phyloP scores from a whole-genome alignment of 1,140 invertebrate genomes.

The Saccostrea glomerata region DNA sequence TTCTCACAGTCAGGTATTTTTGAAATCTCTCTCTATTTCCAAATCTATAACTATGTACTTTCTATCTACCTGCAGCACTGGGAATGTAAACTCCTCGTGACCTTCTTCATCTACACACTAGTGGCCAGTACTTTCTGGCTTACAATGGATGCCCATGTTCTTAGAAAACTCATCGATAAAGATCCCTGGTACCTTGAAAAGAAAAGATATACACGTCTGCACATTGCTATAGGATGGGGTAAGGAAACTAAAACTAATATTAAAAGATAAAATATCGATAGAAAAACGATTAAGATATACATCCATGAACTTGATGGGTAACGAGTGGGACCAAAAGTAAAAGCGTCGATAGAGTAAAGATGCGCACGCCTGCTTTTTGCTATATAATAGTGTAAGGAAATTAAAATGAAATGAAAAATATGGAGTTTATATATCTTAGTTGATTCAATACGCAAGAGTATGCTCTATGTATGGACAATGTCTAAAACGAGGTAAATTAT shows the following conservation, averaged over 20 bases:
- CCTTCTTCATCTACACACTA: not conserved
- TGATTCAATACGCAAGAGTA: too few relatives aligned
- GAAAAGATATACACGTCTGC: slow-evolving; percentile 2
- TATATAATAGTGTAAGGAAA: too few relatives aligned
- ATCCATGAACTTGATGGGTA: too few relatives aligned
- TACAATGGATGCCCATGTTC: not conserved
- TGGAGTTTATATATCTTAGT: too few relatives aligned
- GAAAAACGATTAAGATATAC: too few relatives aligned
- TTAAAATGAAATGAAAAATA: too few relatives aligned
- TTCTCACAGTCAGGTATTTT: not conserved
- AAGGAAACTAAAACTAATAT: not conserved
- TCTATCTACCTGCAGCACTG: not conserved
- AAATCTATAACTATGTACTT: not conserved
- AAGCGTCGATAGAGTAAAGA: too few relatives aligned
- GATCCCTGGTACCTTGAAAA: not conserved
- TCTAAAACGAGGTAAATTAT: too few relatives aligned
- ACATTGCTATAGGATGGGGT: slow-evolving; percentile 22
- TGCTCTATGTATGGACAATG: too few relatives aligned
- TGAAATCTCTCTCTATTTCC: not conserved
- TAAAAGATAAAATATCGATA: too few relatives aligned
- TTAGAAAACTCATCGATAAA: not conserved
- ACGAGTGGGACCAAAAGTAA: too few relatives aligned
- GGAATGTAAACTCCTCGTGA: slow-evolving; percentile 3
- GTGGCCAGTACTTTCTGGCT: slow-evolving; percentile 21
- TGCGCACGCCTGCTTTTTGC: too few relatives aligned